phyloP scores from a whole-genome alignment of 2,888 invertebrate species.

The Dynastes grantii region DNA sequence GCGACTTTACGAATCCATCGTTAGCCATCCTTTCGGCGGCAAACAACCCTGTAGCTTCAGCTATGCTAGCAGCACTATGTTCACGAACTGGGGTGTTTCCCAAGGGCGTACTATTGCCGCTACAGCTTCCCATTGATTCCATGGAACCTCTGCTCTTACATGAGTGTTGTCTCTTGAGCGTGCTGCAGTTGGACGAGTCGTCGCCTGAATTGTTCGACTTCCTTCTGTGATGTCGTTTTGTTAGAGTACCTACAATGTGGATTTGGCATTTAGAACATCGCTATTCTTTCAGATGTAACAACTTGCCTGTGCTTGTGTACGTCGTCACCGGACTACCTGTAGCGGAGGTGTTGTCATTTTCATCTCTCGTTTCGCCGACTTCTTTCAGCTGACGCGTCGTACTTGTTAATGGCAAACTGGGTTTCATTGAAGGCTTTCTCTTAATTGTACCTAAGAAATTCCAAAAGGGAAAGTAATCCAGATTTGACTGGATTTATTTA shows the following conservation, averaged over 20 bases:
- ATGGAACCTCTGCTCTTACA: slow-evolving; percentile 71
- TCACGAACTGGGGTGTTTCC: slow-evolving; percentile 73
- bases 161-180: slow-evolving; percentile 76
- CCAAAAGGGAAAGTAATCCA: slow-evolving; percentile 14
- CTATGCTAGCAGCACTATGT: slow-evolving; percentile 59
- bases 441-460: slow-evolving; percentile 83
- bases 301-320: slow-evolving; percentile 65
- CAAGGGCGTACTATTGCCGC: slow-evolving; percentile 72
- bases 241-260: slow-evolving; percentile 65
- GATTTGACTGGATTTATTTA: neutral
- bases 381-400: slow-evolving; percentile 93
- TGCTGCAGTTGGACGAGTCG: slow-evolving; percentile 70
- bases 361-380: slow-evolving; percentile 83
- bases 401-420: slow-evolving; percentile 91
- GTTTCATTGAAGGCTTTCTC: slow-evolving; percentile 93
- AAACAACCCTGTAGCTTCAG: neutral
- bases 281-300: neutral
- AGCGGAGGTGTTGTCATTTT: slow-evolving; percentile 71
- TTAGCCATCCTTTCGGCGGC: slow-evolving; percentile 53
- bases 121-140: slow-evolving; percentile 71
- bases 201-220: slow-evolving; percentile 68
- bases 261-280: too few species aligned
- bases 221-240: slow-evolving; percentile 73
- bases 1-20: slow-evolving; percentile 57
- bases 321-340: slow-evolving; percentile 62